Percentiles rank a stretch among this genome's conserved stretches.
Evolutionary conservation across 2,797 vertebrate species (phyloP).

Genomic region (Gallinago solitaria): DNA sequence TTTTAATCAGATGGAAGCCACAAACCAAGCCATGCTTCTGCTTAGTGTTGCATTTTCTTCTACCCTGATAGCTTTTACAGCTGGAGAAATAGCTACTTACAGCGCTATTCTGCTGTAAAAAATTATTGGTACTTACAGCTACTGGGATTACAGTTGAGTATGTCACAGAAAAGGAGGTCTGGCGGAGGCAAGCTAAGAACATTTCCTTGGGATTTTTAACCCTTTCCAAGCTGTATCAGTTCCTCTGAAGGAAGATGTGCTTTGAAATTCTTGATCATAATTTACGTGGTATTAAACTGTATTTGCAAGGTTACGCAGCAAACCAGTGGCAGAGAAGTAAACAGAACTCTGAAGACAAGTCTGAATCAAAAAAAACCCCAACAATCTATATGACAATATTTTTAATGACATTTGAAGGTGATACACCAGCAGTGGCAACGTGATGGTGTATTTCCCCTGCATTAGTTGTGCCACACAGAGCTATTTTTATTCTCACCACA

Average conservation of each 20-base stretch:
- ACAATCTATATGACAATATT: not conserved
- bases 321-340: not conserved
- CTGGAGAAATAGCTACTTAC: constrained; percentile 42
- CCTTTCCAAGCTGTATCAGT: not conserved
- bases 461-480: not conserved
- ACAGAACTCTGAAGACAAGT: not conserved
- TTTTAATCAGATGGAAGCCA: constrained; percentile 66
- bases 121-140: constrained; percentile 28
- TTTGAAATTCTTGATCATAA: not conserved
- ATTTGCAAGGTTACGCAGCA: not conserved
- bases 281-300: fast-evolving
- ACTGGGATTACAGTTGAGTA: not conserved
- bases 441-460: not conserved
- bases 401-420: not conserved
- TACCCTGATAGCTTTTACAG: constrained; percentile 55
- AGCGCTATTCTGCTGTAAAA: constrained; percentile 40
- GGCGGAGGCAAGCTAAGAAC: not conserved
- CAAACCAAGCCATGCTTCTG: constrained; percentile 36
- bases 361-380: not conserved
- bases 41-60: constrained; percentile 55
- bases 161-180: not conserved
- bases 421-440: not conserved
- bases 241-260: not conserved
- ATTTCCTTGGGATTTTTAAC: not conserved
- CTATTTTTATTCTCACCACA: not conserved